Evolutionary conservation across 2,797 vertebrate genomes (phyloP).

Genomic region (Decapterus maruadsi): DNA sequence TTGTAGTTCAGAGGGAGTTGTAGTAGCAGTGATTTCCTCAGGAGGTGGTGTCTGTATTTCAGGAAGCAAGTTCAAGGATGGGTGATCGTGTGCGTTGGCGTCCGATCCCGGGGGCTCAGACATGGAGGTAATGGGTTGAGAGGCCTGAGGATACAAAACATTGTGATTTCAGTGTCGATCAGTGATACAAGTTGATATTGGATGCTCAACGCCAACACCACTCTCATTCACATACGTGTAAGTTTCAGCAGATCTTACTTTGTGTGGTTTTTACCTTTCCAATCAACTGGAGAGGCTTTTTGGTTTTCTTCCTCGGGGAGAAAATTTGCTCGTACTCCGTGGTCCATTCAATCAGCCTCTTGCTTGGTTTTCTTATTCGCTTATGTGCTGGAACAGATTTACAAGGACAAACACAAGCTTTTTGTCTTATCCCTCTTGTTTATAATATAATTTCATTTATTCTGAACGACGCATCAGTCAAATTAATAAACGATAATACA

Average conservation of each 20-base stretch:
- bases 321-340: constrained; percentile 96
- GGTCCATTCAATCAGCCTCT: constrained; percentile 95
- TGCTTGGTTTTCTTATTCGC: constrained; percentile 96
- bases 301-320: constrained; percentile 93
- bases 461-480: not conserved
- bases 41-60: constrained; percentile 85
- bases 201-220: not conserved
- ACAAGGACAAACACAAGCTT: not conserved
- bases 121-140: constrained; percentile 43
- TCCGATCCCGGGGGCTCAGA: constrained; percentile 49
- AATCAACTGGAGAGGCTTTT: constrained; percentile 86
- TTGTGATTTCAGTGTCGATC: not conserved
- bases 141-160: constrained; percentile 45
- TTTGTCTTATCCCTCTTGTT: not conserved
- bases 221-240: not conserved
- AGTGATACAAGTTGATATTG: not conserved
- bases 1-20: constrained; percentile 58
- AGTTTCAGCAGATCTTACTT: constrained; percentile 51
- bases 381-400: constrained; percentile 84
- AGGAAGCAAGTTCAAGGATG: constrained; percentile 67
- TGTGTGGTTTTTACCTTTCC: constrained; percentile 78
- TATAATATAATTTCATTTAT: not conserved
- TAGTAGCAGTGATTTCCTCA: constrained; percentile 69
- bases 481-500: not conserved
- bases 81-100: constrained; percentile 46